Base-by-base conservation (phyloP, 2,888 invertebrate genomes). In the Blera fallax region DNA sequence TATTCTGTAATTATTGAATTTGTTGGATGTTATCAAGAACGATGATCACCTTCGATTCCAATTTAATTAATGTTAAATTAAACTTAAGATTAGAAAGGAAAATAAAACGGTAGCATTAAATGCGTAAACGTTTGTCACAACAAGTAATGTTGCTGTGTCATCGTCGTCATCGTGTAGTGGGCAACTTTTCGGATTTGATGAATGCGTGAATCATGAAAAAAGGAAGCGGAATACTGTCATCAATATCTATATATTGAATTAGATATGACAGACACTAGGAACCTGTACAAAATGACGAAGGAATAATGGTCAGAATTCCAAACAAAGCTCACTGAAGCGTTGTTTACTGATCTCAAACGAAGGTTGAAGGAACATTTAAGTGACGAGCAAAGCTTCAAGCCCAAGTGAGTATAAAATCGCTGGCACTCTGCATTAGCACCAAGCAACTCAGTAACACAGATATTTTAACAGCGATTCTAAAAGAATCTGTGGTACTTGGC, bases 1-100 rank as follows among this genome's bases (percentile, higher is more conserved):
- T 80, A 80, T 80, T 74, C 40, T 43, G 67, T 74, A 67, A 80
- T 80, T 80, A 80, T 67, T 74, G 56, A 80, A 34, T 80, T 74
- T 43, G 58, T 58, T 27, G 32, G 27, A 56, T 34, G 50, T 52
- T 50, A 74, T 73, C 73, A 4, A 1, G 29, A 10, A 1, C 14
- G 50, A 74, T 80, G 16, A 74, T 80, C 80, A 14, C 3, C 27
- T 58, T 16, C 11, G 72, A 73, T 79, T 73, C 32, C 74, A 67
- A 60, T 80, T 74, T 52, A 74, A 80, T 74, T 65, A 74, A 65
- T 80, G 65, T 80, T 80, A 60, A 80, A 73, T 73, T 73, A 62
- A 52, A 73, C 27, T 0, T 11, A 0, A 40, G 54, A 67, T 67
- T 27, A 27, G 27, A 6, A 6, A 14, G 11, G 2, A 64, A 40